phyloP scores from a whole-genome alignment of 2,888 invertebrate genomes.

The Drepanosiphum platanoidis region DNA sequence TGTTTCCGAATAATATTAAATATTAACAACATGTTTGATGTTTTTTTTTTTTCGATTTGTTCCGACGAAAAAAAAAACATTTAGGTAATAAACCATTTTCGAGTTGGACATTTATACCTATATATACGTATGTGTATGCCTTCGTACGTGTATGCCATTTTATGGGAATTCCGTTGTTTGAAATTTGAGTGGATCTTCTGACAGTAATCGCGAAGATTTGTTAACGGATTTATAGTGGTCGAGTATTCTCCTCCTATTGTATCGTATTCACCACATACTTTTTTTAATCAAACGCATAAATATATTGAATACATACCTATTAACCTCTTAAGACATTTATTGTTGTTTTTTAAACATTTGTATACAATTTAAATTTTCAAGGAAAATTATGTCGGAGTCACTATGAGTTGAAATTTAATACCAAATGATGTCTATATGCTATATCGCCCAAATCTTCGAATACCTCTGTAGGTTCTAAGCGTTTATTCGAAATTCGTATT shows the following conservation, averaged over 20 bases:
- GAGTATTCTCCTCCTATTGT: not conserved
- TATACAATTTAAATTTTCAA: not conserved
- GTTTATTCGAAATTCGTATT: not conserved
- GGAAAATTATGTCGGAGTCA: not conserved
- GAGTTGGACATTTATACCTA: constrained; percentile 12
- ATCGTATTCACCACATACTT: not conserved
- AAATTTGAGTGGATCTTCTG: constrained; percentile 38
- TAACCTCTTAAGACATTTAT: not conserved
- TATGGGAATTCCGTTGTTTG: constrained; percentile 27
- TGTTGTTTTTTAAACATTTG: not conserved
- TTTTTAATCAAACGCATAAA: not conserved
- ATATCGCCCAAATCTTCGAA: not conserved
- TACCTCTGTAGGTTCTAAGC: not conserved
- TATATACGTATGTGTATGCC: no score
- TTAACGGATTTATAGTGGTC: constrained; percentile 32
- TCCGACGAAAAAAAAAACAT: not conserved
- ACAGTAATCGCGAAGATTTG: constrained; percentile 30
- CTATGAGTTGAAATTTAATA: not conserved
- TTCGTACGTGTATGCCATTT: constrained; percentile 31
- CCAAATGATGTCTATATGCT: no score
- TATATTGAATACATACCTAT: constrained; percentile 1
- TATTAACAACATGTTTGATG: not conserved
- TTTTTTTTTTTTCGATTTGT: constrained; percentile 6
- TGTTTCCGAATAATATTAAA: constrained; percentile 1
- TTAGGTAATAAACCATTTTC: constrained; percentile 25